These are phyloP conservation scores for Pogonomyrmex californicus DNA, from an alignment of 1,140 invertebrate species.

Conservation along the genomic window DNA sequence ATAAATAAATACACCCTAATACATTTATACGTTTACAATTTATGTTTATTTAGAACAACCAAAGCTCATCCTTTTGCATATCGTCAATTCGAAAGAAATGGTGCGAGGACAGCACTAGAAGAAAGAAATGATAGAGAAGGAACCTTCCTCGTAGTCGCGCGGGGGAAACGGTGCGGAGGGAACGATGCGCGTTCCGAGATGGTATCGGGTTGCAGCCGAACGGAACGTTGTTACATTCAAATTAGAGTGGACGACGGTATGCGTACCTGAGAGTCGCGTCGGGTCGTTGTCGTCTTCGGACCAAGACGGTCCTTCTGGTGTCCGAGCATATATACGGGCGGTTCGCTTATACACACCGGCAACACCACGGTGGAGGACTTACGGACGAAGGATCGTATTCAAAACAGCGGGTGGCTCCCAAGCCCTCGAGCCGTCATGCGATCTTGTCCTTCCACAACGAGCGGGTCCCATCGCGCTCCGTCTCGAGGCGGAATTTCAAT, in stretches of 20 bases:
- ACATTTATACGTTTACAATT: neutral
- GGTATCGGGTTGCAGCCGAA: slow-evolving; percentile 85
- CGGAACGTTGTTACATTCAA: slow-evolving; percentile 87
- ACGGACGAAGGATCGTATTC: slow-evolving; percentile 79
- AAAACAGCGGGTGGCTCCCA: slow-evolving; percentile 83
- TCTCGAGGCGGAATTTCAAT: slow-evolving; percentile 82
- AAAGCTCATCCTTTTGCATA: neutral
- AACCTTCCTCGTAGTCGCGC: slow-evolving; percentile 23
- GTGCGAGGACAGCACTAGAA: slow-evolving; percentile 21
- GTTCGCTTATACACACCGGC: slow-evolving; percentile 70
- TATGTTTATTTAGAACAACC: neutral
- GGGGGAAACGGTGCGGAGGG: neutral
- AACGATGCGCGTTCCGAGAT: slow-evolving; percentile 77
- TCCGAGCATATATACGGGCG: slow-evolving; percentile 68
- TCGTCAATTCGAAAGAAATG: neutral
- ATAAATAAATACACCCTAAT: neutral
- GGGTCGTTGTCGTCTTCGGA: slow-evolving; percentile 80
- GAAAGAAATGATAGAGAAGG: slow-evolving; percentile 38
- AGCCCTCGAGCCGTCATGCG: slow-evolving; percentile 81
- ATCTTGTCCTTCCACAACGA: slow-evolving; percentile 84
- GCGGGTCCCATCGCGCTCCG: slow-evolving; percentile 78
- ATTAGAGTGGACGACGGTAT: slow-evolving; percentile 86
- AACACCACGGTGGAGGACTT: slow-evolving; percentile 67
- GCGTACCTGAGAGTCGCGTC: slow-evolving; percentile 81
- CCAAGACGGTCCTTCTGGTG: slow-evolving; percentile 61